These are phyloP conservation scores for Pandion haliaetus DNA, from an alignment of 2,113 vertebrate genomes.

Conservation along the genomic window DNA sequence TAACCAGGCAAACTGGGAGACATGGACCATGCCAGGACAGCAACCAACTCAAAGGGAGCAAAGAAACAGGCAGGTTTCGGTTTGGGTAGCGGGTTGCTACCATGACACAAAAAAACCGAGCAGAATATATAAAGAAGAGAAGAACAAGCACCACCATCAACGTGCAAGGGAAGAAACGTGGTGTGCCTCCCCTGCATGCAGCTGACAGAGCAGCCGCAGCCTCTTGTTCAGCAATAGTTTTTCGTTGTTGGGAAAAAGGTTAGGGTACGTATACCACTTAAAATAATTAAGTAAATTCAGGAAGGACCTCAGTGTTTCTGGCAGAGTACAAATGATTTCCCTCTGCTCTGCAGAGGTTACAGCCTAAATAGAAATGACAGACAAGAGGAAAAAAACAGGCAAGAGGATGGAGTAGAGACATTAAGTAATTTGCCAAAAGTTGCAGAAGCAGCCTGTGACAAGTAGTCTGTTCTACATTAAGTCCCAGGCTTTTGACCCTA, in stretches of 20 bases:
- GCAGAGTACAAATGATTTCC: not conserved
- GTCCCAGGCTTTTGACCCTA: not conserved
- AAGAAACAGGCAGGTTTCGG: not conserved
- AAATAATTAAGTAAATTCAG: not conserved
- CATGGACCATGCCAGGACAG: not conserved
- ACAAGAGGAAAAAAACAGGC: not conserved
- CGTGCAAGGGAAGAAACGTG: not conserved
- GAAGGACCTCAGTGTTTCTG: not conserved
- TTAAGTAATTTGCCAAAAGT: not conserved
- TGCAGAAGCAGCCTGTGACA: not conserved
- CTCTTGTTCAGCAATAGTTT: not conserved
- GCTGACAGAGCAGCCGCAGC: accelerated
- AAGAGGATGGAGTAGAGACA: not conserved
- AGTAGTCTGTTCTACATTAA: not conserved
- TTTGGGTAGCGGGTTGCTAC: not conserved
- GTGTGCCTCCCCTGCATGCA: not conserved
- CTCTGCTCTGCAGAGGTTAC: not conserved
- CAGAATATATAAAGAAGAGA: not conserved
- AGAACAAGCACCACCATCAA: not conserved
- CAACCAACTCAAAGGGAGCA: not conserved
- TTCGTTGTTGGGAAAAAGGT: not conserved
- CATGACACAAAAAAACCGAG: accelerated
- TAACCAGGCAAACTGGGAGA: not conserved
- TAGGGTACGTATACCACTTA: not conserved
- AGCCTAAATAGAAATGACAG: not conserved